Evolutionary conservation across 2,113 vertebrate species (phyloP), one percentile per base, ranked within the genome.

Genomic region (Salminus brasiliensis): DNA sequence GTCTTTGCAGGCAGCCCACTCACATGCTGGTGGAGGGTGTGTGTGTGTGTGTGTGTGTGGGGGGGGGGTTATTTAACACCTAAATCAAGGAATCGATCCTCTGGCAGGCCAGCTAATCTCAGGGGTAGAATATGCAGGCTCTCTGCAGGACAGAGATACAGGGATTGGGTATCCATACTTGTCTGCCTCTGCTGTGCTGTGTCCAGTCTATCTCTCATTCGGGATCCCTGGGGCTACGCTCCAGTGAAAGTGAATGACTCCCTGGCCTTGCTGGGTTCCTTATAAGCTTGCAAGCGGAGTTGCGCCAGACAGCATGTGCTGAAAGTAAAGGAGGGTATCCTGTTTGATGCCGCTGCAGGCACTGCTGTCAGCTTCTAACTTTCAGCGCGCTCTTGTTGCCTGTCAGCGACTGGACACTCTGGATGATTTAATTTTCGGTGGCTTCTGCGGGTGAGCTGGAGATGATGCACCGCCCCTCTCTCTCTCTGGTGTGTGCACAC

Each of bases 61-160:
- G 45, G n/a, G 25, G 11, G 72, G 74, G 57, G 55, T 76, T 76
- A 71, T 76, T 76, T 67, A 59, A 76, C 21, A 39, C 73, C 60
- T 52, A 72, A 83, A 76, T 80, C 67, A 80, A 67, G 12, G 67
- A 80, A 70, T 71, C 16, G 78, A 80, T 83, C 59, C 73, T 49
- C 13, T 12, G 25, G 55, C 34, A 63, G 15, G 36, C 71, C 53
- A 57, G 65, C 78, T 67, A 23, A 79, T 75, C 72, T 55, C 68
- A 69, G 30, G 68, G 74, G 72, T 27, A 57, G 55, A 75, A 66
- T 72, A 60, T 76, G 41, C 29, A 18, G 29, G 45, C 41, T 80
- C 59, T 80, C 59, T 76, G 77, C 57, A 41, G 72, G 55, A 21
- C 30, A 57, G 47, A 80, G 78, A 83, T 80, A 74, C 55, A 76